Evolutionary conservation across 1,140 invertebrate genomes (phyloP), one percentile per base, ranked within the genome.

Genomic region (Brachionus sp.): DNA sequence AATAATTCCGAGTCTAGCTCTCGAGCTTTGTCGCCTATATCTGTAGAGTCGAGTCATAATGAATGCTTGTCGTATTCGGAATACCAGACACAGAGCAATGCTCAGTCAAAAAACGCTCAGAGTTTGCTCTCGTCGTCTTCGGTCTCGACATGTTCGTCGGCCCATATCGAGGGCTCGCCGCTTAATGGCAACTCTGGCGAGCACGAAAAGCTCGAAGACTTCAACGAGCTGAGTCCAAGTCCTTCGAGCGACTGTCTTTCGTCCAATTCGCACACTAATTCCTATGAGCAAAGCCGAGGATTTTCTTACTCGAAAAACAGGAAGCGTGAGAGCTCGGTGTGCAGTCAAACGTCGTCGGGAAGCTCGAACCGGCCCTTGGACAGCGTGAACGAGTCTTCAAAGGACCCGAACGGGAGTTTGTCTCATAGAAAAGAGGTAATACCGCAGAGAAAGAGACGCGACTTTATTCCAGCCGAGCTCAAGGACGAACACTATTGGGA

Each of bases 401-500:
- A 70, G 37, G 66, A 70, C 66, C 1, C 75, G 39, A n/a, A 4
- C 1, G 23, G 23, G 5, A 6, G 13, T 25, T 53, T 13, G 13
- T n/a, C 7, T 6, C 62, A 53, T 23, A 33, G 62, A 29, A 82
- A 82, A 82, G 80, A 82, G 19, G 80, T 82, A 3, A 82, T 82
- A 44, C 80, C 80, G 29, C 57, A 66, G 35, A 33, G 80, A 68
- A 82, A 82, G 37, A 53, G 80, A 62, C 12, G 80, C 13, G 80
- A 82, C 39, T 98, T 98, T 88, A 97, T 97, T 75, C 96, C 96
- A 0, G 96, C 98, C 86, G 95, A 93, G 87, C 96, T 96, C 86
- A 98, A 98, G 88, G 96, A 98, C 86, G 94, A 97, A 85, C 94
- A 93, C 85, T 98, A 98, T 89, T 98, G 96, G 96, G 95, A 98